Percentiles rank a stretch among this genome's conserved stretches.
phyloP scores from a whole-genome alignment of 2,797 vertebrate species.

The Vipera latastei region DNA sequence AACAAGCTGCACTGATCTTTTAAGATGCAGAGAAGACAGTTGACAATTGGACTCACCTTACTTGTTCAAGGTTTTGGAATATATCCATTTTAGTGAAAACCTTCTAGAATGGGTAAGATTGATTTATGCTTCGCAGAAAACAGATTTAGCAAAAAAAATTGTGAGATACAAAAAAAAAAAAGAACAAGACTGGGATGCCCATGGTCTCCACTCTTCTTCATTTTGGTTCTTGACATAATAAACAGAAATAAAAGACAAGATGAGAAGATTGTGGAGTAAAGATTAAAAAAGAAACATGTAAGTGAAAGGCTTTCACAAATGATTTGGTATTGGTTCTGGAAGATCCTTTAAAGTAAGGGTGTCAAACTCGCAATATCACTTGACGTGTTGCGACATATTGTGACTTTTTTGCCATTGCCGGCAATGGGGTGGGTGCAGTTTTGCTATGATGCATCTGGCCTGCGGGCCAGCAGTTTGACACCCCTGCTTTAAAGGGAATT shows the following conservation, averaged over 20 bases:
- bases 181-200: not conserved
- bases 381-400: no score
- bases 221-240: not conserved
- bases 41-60: not conserved
- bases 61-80: not conserved
- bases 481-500: not conserved
- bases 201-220: not conserved
- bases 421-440: no score
- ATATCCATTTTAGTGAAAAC: not conserved
- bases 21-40: not conserved
- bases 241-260: not conserved
- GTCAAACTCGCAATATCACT: no score
- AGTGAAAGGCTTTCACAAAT: not conserved
- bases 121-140: not conserved
- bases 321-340: not conserved
- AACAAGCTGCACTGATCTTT: not conserved
- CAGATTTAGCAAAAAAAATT: not conserved
- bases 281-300: not conserved
- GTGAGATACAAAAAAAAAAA: not conserved
- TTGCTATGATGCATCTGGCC: no score
- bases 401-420: no score
- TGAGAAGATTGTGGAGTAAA: not conserved
- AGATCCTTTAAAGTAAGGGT: not conserved
- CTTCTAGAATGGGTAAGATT: not conserved
- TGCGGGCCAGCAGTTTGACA: no score